Conservation (phyloP, 2,888 invertebrate genomes). For the Fabriciana adippe region DNA sequence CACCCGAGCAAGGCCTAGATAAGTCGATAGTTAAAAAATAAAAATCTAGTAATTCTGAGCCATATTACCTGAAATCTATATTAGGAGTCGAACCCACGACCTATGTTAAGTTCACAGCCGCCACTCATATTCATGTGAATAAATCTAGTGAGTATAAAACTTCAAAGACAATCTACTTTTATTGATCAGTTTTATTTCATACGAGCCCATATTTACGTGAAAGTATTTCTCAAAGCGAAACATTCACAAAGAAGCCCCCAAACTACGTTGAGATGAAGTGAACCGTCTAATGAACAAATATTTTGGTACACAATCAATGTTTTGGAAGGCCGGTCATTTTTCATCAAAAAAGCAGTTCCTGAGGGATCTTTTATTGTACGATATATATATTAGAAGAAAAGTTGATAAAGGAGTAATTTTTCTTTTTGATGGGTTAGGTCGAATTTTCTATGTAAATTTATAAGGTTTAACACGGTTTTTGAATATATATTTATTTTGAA, state of each 20-base stretch:
- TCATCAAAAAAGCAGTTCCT: slow-evolving; percentile 64
- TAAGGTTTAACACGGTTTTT: no score
- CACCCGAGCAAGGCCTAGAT: no score
- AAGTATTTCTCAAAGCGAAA: slow-evolving; percentile 12
- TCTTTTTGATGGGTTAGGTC: neutral
- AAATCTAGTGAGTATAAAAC: neutral
- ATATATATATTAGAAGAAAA: slow-evolving; percentile 36
- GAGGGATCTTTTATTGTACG: slow-evolving; percentile 59
- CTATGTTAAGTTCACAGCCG: no score
- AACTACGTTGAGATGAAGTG: slow-evolving; percentile 41
- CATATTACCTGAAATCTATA: no score
- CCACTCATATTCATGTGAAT: no score
- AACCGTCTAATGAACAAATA: slow-evolving; percentile 64
- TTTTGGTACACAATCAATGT: slow-evolving; percentile 63
- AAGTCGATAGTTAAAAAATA: no score
- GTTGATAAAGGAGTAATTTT: slow-evolving; percentile 47
- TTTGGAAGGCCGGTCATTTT: slow-evolving; percentile 60
- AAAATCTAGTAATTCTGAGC: no score
- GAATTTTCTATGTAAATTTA: neutral
- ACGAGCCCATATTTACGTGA: neutral
- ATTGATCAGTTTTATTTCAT: neutral
- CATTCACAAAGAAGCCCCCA: slow-evolving; percentile 25
- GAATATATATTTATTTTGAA: no score
- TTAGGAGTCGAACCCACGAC: no score
- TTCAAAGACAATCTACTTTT: neutral